Evolutionary conservation across 2,888 invertebrate genomes (phyloP).

Genomic region (Drosophila eohydei): DNA sequence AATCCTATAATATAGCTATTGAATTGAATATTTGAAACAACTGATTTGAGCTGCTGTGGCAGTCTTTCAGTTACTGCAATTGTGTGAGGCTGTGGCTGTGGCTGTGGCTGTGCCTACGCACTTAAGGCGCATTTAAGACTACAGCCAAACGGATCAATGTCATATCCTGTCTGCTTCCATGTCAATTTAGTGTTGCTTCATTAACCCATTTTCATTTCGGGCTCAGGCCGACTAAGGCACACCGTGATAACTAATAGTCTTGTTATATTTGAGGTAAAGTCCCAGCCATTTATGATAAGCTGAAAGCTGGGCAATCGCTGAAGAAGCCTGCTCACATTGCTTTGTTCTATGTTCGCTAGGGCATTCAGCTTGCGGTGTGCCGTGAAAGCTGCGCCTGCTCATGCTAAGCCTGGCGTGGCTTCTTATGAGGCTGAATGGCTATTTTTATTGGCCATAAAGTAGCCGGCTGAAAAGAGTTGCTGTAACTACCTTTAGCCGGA

Average conservation of each 20-base stretch:
- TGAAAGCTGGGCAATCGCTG: too few relatives aligned
- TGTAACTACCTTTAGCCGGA: conserved; percentile 42
- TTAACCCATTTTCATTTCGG: neutral
- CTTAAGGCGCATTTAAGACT: neutral
- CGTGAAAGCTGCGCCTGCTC: neutral
- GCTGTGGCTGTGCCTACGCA: too few relatives aligned
- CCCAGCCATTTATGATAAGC: too few relatives aligned
- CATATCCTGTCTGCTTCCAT: neutral
- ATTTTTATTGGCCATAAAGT: conserved; percentile 53
- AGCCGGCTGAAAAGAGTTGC: conserved; percentile 62
- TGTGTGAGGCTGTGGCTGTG: too few relatives aligned
- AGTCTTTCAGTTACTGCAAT: neutral
- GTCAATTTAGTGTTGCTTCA: neutral
- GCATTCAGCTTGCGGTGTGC: neutral
- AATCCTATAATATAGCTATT: neutral
- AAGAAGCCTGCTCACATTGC: too few relatives aligned
- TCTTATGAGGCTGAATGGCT: conserved; percentile 39
- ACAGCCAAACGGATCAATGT: neutral
- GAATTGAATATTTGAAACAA: neutral
- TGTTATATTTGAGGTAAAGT: too few relatives aligned
- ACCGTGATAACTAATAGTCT: too few relatives aligned
- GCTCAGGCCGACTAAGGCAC: neutral
- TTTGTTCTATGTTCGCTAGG: neutral
- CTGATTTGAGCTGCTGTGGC: neutral
- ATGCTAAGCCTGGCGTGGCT: conserved; percentile 13